Base-by-base conservation (phyloP, 2,888 invertebrate genomes). In the Drosophila tripunctata region DNA sequence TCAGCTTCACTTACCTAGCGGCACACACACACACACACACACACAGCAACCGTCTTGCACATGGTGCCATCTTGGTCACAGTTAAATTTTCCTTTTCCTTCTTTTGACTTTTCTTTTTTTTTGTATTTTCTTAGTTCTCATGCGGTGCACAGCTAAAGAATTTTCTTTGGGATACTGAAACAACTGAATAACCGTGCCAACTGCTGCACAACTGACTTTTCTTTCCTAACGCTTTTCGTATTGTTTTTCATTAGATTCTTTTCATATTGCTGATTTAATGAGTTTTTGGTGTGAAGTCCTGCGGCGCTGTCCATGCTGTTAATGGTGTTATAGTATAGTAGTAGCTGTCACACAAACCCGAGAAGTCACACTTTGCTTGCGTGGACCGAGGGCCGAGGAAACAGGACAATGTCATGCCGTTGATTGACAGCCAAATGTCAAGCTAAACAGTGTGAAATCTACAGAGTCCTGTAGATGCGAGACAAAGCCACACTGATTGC, bases 391-490 rank as follows among this genome's bases (percentile, higher is more conserved):
- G n/a, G n/a, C 27, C 27, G 15, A 33, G 35, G 17, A 15, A 4
- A 40, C 61, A 56, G 76, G 45, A 77, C 80, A 78, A 62, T 80
- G 78, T 72, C 77, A 38, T 45, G 41, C 63, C 70, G 19, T 71
- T 81, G 80, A 81, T 81, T 81, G 80, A 81, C 80, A 81, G 80
- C 68, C 85, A 81, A 81, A 81, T 84, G 80, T 81, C 85, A 84
- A 81, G 85, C 80, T 77, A 79, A 81, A 81, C 82, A 79, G 81
- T 81, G 79, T 81, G 85, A 81, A 81, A 81, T 84, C 77, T 63
- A 61, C 57, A 38, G 67, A n/a, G n/a, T n/a, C n/a, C n/a, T n/a
- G n/a, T n/a, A n/a, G 67, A 65, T 36, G 48, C 62, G 60, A 63
- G 61, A 81, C 79, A 81, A 81, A 78, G 80, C 74, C 58, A 40